These are phyloP conservation scores for Pelagia noctiluca DNA, from an alignment of 30 jellyfish, hydroid and myxozoan species.

Conservation along the genomic window DNA sequence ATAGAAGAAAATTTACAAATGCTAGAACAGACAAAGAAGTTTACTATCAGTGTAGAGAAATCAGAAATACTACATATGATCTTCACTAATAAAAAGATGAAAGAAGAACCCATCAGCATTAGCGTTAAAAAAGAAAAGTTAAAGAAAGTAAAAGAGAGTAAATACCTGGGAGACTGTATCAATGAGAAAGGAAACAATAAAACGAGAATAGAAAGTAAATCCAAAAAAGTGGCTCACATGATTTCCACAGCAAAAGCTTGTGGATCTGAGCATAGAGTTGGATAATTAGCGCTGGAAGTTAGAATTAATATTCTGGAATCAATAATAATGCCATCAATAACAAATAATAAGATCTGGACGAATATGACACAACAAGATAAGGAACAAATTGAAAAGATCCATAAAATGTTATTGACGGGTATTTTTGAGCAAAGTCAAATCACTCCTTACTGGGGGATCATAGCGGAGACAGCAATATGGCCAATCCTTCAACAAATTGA, in stretches of 20 bases:
- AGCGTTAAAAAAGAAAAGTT: not conserved
- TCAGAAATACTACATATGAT: not conserved
- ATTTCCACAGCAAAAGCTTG: not conserved
- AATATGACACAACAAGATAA: not conserved
- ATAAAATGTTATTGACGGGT: too few species aligned
- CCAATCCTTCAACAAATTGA: not conserved
- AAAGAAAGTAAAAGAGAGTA: not conserved
- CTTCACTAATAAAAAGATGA: not conserved
- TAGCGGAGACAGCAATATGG: too few species aligned
- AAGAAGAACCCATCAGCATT: not conserved
- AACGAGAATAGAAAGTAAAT: not conserved
- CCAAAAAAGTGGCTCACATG: not conserved
- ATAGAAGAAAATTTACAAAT: not conserved
- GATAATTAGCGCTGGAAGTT: not conserved
- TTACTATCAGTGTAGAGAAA: not conserved
- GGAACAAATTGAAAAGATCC: not conserved
- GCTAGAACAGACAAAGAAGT: not conserved
- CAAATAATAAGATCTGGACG: not conserved
- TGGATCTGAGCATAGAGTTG: not conserved
- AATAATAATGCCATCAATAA: not conserved
- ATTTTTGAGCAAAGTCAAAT: not conserved
- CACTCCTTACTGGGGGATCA: not conserved
- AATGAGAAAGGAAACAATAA: not conserved
- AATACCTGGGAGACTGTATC: not conserved
- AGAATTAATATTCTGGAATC: not conserved